Evolutionary conservation across 2,888 invertebrate genomes (phyloP).

Genomic region (Amaurobius ferox): DNA sequence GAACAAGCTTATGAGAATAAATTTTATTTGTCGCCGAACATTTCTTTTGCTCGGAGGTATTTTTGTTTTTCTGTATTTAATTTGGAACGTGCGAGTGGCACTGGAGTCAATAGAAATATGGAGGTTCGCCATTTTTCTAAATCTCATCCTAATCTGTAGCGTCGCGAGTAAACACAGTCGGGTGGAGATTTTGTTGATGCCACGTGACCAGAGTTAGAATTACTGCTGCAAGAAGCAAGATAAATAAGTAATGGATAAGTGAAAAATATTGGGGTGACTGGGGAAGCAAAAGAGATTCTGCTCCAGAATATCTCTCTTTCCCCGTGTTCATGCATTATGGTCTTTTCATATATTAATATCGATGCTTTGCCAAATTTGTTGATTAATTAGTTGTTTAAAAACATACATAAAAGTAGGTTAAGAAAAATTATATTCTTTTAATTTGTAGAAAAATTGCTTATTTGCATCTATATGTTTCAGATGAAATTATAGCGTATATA

Average conservation of each 20-base stretch:
- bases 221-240: neutral
- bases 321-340: too few relatives aligned
- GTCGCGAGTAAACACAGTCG: conserved; percentile 27
- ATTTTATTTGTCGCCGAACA: neutral
- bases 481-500: too few relatives aligned
- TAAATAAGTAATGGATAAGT: neutral
- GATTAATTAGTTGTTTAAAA: too few relatives aligned
- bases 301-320: too few relatives aligned
- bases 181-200: conserved; percentile 27
- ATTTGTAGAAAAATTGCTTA: too few relatives aligned
- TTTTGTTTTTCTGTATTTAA: conserved; percentile 40
- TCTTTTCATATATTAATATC: too few relatives aligned
- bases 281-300: neutral
- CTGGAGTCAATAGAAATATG: conserved; percentile 43
- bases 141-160: conserved; percentile 45
- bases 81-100: neutral
- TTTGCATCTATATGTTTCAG: too few relatives aligned
- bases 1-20: conserved; percentile 15
- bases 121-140: conserved; percentile 28
- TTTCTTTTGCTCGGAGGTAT: neutral
- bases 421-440: too few relatives aligned
- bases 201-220: conserved; percentile 45
- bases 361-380: too few relatives aligned
- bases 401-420: too few relatives aligned
- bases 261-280: neutral